These are phyloP conservation scores for Echinarachnius parma DNA, from an alignment of 53 echinoderm and acorn worm species.

Conservation along the genomic window DNA sequence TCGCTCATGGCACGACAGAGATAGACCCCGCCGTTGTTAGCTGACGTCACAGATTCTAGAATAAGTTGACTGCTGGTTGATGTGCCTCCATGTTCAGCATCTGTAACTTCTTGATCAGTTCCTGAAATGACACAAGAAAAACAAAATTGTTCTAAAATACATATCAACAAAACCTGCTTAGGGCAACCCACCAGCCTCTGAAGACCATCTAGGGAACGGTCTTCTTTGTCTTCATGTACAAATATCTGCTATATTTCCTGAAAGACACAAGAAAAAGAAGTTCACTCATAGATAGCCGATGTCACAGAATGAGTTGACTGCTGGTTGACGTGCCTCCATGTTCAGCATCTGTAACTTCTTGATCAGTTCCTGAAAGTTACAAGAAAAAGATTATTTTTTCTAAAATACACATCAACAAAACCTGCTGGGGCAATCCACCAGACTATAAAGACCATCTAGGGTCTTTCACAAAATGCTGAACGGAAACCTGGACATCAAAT, in stretches of 20 bases:
- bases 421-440: too few species aligned
- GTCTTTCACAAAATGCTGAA: too few species aligned
- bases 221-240: too few species aligned
- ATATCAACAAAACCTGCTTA: too few species aligned
- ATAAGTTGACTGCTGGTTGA: slow-evolving; percentile 68
- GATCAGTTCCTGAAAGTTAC: slow-evolving; percentile 28
- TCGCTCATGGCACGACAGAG: slow-evolving; percentile 82
- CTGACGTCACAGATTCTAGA: slow-evolving; percentile 44
- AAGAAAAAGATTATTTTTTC: too few species aligned
- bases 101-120: slow-evolving; percentile 25
- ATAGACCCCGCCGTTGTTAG: slow-evolving; percentile 76
- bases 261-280: slow-evolving; percentile 76
- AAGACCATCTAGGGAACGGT: too few species aligned
- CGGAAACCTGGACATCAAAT: too few species aligned
- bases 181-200: too few species aligned
- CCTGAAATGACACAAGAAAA: slow-evolving; percentile 24
- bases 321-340: slow-evolving; percentile 75
- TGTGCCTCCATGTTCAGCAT: slow-evolving; percentile 64
- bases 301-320: slow-evolving; percentile 58
- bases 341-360: slow-evolving; percentile 32
- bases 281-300: slow-evolving; percentile 63
- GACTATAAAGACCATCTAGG: too few species aligned
- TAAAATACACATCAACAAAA: too few species aligned
- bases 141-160: too few species aligned
- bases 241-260: too few species aligned